These are phyloP conservation scores for Carlito syrichta DNA, from an alignment of 2,113 vertebrate genomes.

Conservation along the genomic window DNA sequence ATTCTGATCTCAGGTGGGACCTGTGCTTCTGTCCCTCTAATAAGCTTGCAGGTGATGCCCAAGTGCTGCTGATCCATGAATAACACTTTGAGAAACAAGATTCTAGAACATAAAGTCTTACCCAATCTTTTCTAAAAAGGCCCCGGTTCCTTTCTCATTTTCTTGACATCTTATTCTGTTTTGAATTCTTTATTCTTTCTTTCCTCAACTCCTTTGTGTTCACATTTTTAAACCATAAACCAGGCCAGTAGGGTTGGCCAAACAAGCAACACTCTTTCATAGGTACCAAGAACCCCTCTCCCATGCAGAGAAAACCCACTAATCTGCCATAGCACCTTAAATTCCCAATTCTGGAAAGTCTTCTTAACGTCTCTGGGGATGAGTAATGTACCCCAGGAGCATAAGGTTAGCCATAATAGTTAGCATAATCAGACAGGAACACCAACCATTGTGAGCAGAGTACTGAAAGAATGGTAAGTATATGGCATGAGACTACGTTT, in stretches of 20 bases:
- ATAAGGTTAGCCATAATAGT: neutral
- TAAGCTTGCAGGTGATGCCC: neutral
- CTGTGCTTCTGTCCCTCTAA: constrained; percentile 14
- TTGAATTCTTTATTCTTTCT: neutral
- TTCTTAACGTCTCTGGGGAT: constrained; percentile 3
- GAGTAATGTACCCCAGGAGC: neutral
- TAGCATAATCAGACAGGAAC: neutral
- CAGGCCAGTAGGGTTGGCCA: neutral
- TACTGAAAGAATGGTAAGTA: neutral
- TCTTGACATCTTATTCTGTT: neutral
- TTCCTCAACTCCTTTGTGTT: neutral
- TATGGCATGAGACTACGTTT: neutral
- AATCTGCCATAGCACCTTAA: neutral
- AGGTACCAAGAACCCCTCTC: neutral
- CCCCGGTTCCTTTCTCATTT: neutral
- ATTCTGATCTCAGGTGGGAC: no score
- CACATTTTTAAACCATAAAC: neutral
- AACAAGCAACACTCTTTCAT: neutral
- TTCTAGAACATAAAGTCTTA: neutral
- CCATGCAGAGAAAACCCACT: neutral
- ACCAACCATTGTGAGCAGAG: neutral
- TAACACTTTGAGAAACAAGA: neutral
- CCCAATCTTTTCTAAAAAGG: constrained; percentile 5
- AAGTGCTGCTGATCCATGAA: neutral
- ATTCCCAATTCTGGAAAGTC: neutral